Evolutionary conservation across 2,797 vertebrate species (phyloP).

Genomic region (Lepus oiostolus): DNA sequence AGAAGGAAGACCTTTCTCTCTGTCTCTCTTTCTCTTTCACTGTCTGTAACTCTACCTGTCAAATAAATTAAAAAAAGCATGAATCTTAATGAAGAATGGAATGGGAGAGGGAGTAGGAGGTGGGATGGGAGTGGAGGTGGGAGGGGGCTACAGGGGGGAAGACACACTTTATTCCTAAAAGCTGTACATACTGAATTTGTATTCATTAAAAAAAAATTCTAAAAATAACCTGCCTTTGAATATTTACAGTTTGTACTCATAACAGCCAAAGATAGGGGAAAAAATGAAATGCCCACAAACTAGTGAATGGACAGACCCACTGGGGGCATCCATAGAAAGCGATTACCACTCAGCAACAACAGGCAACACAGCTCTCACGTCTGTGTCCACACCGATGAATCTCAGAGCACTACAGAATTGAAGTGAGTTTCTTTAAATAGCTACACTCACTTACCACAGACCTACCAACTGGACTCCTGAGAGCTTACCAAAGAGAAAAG

Average conservation of each 20-base stretch:
- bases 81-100: too few relatives aligned
- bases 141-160: too few relatives aligned
- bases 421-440: neutral
- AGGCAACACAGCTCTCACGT: neutral
- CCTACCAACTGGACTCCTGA: neutral
- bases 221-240: neutral
- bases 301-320: neutral
- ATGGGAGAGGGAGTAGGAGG: too few relatives aligned
- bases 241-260: neutral
- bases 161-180: too few relatives aligned
- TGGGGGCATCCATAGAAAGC: neutral
- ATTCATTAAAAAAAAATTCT: too few relatives aligned
- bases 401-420: neutral
- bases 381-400: accelerated
- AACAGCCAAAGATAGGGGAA: neutral
- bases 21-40: too few relatives aligned
- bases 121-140: too few relatives aligned
- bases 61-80: too few relatives aligned
- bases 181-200: too few relatives aligned
- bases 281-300: neutral
- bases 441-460: neutral
- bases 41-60: too few relatives aligned
- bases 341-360: neutral
- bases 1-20: too few relatives aligned
- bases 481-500: neutral